A percentile compares a stretch with the other conserved stretches of the same genome.
These are phyloP conservation scores for Darevskia nairensis DNA, from an alignment of 2,797 vertebrate genomes.

Conservation along the genomic window DNA sequence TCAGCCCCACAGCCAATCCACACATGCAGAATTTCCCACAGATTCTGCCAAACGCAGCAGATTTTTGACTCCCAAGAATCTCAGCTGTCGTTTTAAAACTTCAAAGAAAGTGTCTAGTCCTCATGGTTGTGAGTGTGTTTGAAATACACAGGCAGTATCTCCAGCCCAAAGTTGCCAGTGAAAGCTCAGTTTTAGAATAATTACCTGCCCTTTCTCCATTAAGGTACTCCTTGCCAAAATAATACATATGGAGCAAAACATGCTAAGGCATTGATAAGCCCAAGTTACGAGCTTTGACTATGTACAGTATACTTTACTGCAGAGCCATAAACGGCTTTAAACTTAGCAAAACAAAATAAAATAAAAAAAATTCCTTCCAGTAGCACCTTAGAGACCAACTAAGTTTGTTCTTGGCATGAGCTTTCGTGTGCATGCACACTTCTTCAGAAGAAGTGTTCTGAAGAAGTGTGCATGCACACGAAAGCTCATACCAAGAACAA, in stretches of 20 bases:
- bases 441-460: no score
- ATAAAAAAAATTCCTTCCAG: no score
- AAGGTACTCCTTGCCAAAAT: not conserved
- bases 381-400: no score
- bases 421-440: no score
- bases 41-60: not conserved
- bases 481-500: no score
- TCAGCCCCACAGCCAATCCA: not conserved
- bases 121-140: not conserved
- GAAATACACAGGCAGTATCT: not conserved
- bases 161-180: not conserved
- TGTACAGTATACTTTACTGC: no score
- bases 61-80: not conserved
- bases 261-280: not conserved
- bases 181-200: not conserved
- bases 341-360: no score
- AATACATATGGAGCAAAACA: not conserved
- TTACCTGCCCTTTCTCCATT: not conserved
- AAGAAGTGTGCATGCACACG: no score
- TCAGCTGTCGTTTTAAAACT: no score
- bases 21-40: not conserved
- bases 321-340: no score
- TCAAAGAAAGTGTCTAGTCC: not conserved
- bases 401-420: no score
- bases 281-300: not conserved